phyloP scores from a whole-genome alignment of 2,113 vertebrate species.

The Apteryx owenii region DNA sequence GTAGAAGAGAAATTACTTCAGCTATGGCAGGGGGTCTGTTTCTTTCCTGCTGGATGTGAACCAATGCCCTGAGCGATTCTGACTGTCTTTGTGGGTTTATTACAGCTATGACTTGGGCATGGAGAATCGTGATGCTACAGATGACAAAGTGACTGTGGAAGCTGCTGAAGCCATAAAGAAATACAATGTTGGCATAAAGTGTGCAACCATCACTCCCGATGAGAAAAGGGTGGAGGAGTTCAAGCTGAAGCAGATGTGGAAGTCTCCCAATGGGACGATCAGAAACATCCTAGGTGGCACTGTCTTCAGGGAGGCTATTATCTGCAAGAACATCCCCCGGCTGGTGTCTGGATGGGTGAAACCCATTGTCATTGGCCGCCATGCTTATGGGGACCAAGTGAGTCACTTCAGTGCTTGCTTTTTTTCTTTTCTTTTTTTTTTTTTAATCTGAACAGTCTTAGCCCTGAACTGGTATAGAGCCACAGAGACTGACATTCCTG shows the following conservation, averaged over 20 bases:
- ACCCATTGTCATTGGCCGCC: conserved; percentile 96
- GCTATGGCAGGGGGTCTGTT: not conserved
- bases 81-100: not conserved
- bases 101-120: conserved; percentile 94
- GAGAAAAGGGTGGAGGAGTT: conserved; percentile 97
- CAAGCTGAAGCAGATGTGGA: conserved; percentile 98
- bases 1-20: not conserved
- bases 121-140: conserved; percentile 91
- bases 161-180: conserved; percentile 92
- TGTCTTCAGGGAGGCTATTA: conserved; percentile 96
- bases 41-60: not conserved
- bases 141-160: conserved; percentile 91
- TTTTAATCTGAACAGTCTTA: not conserved
- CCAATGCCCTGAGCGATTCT: not conserved
- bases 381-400: conserved; percentile 97
- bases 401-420: conserved; percentile 25
- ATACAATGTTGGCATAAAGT: conserved; percentile 93
- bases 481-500: not conserved
- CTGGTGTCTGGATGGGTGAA: conserved; percentile 94
- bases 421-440: not conserved
- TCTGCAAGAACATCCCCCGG: conserved; percentile 96
- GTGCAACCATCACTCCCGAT: conserved; percentile 97
- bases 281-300: conserved; percentile 97
- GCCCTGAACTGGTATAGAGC: not conserved
- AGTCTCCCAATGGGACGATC: conserved; percentile 97